These are phyloP conservation scores for Chionomys nivalis DNA, from an alignment of 2,113 vertebrate genomes.

Conservation along the genomic window DNA sequence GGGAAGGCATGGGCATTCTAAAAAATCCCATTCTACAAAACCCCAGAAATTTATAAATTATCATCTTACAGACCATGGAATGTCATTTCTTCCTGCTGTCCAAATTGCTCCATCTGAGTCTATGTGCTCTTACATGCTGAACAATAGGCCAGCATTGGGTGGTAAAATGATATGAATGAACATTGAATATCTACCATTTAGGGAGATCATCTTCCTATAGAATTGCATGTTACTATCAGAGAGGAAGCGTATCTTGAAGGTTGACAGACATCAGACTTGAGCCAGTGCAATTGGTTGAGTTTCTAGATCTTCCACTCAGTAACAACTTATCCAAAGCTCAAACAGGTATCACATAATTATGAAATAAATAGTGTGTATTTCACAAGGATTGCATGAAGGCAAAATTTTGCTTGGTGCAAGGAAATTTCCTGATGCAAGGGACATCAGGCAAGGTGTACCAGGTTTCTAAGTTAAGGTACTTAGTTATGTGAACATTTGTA, in stretches of 20 bases:
- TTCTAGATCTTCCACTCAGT: not conserved
- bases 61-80: not conserved
- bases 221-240: not conserved
- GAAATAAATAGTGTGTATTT: not conserved
- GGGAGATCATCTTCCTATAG: not conserved
- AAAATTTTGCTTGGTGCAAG: not conserved
- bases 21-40: not conserved
- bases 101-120: not conserved
- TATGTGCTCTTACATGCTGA: not conserved
- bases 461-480: not conserved
- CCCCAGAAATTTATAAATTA: not conserved
- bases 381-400: not conserved
- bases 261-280: not conserved
- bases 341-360: not conserved
- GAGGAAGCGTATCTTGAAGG: not conserved
- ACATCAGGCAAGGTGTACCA: no score
- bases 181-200: not conserved
- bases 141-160: rapidly evolving
- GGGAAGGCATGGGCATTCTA: not conserved
- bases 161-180: no score
- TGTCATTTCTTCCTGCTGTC: not conserved
- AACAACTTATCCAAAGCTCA: not conserved
- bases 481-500: no score
- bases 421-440: not conserved
- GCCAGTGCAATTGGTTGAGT: not conserved